These are phyloP conservation scores for Molossus molossus DNA, from an alignment of 2,797 vertebrate genomes.

Conservation along the genomic window DNA sequence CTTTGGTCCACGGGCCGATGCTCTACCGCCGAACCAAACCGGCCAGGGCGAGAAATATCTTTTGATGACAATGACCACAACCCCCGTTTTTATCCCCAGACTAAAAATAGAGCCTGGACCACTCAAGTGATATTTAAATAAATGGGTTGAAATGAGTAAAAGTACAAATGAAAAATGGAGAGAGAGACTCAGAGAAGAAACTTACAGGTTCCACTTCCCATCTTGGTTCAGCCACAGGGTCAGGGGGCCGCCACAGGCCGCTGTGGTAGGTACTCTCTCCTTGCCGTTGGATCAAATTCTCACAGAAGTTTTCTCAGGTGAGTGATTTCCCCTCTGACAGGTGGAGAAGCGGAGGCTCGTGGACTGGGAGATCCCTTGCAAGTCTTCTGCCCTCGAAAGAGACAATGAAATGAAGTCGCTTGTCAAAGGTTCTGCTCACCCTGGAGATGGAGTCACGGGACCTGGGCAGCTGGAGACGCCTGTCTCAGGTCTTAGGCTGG, in stretches of 20 bases:
- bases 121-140: conserved; percentile 15
- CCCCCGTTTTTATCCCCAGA: neutral
- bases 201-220: neutral
- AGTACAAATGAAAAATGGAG: neutral
- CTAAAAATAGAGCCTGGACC: neutral
- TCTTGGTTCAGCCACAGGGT: too few species aligned
- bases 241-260: rapidly evolving
- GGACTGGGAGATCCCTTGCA: neutral
- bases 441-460: neutral
- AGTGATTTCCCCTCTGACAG: neutral
- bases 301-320: neutral
- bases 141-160: neutral
- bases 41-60: neutral
- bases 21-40: too few species aligned
- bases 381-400: neutral
- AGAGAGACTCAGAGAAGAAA: neutral
- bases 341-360: neutral
- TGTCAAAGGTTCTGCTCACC: neutral
- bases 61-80: neutral
- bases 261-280: too few species aligned
- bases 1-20: too few species aligned
- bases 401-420: neutral
- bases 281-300: neutral
- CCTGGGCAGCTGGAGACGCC: neutral
- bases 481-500: neutral